These are phyloP conservation scores for Xyliphius kryptos DNA, from an alignment of 2,113 vertebrate species.

Conservation along the genomic window DNA sequence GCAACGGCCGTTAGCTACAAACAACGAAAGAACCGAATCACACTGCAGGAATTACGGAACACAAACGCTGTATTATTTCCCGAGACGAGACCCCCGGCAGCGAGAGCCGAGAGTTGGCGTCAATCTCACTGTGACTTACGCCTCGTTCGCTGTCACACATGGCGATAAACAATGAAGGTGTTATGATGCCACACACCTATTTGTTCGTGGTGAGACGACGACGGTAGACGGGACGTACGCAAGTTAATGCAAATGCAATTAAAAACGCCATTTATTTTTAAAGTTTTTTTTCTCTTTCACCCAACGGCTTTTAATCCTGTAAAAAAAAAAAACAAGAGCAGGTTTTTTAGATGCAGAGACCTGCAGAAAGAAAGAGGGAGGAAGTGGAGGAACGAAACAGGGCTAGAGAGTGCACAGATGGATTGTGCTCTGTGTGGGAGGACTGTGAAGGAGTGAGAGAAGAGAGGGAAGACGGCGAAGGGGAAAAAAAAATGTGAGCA, in stretches of 20 bases:
- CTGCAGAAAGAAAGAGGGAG: slow-evolving; percentile 1
- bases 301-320: background rate
- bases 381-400: slow-evolving; percentile 2
- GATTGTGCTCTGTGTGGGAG: slow-evolving; percentile 31
- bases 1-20: background rate
- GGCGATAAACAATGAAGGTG: slow-evolving; percentile 4
- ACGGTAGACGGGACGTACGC: too few species aligned
- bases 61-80: background rate
- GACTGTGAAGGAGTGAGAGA: slow-evolving; percentile 15
- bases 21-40: background rate
- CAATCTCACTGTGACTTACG: background rate
- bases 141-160: background rate
- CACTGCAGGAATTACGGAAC: background rate
- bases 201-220: slow-evolving; percentile 23
- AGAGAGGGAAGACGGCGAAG: background rate
- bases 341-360: slow-evolving; percentile 11
- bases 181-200: slow-evolving; percentile 14
- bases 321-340: background rate
- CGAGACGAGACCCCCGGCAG: background rate
- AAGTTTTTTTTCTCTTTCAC: too few species aligned
- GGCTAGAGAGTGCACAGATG: slow-evolving; percentile 30
- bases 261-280: background rate
- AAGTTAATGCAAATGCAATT: slow-evolving; percentile 11
- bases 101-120: background rate
- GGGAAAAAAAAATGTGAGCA: slow-evolving; percentile 6